Conservation (phyloP, 92 coral and sea anemone species). For the Palythoa grandis region DNA sequence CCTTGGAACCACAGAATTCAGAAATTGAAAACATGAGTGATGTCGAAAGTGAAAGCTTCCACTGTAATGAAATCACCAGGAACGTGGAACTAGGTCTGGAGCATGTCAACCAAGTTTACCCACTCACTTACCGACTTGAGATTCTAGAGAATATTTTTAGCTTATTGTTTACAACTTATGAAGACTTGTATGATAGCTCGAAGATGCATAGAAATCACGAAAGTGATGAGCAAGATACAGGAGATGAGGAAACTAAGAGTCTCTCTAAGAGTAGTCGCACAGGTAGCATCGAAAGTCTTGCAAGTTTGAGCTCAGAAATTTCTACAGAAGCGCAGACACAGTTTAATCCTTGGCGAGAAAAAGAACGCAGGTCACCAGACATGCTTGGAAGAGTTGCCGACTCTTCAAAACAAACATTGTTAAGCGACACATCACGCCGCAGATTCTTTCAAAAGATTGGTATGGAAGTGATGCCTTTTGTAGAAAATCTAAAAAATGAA, state of each 20-base stretch:
- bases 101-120: conserved; percentile 80
- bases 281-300: conserved; percentile 88
- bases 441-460: conserved; percentile 61
- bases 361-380: conserved; percentile 45
- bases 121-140: conserved; percentile 89
- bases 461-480: conserved; percentile 41
- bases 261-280: conserved; percentile 85
- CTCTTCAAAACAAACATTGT: not conserved
- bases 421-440: conserved; percentile 27
- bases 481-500: conserved; percentile 11
- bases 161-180: conserved; percentile 88
- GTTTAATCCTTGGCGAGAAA: conserved; percentile 62
- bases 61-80: conserved; percentile 5
- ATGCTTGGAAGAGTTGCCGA: conserved; percentile 7
- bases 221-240: conserved; percentile 89
- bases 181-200: conserved; percentile 76
- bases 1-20: conserved; percentile 30
- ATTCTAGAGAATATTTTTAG: conserved; percentile 90
- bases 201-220: conserved; percentile 69
- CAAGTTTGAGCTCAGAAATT: conserved; percentile 78
- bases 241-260: conserved; percentile 84
- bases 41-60: not conserved
- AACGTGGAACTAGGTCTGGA: conserved; percentile 69
- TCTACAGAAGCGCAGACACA: conserved; percentile 43
- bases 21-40: conserved; percentile 1